A percentile compares a stretch with the other conserved stretches of the same genome.
phyloP scores from a whole-genome alignment of 2,888 invertebrate species.

The Fabriciana adippe region DNA sequence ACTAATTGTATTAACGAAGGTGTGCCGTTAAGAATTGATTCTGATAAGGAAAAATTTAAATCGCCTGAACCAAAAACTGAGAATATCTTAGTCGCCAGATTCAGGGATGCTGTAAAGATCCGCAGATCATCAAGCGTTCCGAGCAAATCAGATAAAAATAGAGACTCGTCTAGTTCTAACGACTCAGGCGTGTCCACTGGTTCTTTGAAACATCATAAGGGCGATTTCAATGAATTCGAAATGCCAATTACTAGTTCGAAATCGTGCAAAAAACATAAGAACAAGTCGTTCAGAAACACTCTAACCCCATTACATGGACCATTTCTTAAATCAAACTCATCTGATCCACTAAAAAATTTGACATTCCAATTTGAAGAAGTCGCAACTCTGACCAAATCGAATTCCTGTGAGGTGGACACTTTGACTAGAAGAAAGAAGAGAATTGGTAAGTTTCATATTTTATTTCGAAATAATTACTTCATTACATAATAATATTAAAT shows the following conservation, averaged over 20 bases:
- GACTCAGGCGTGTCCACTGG: slow-evolving; percentile 88
- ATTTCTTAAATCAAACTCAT: slow-evolving; percentile 84
- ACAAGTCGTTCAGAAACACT: slow-evolving; percentile 71
- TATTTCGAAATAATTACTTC: not conserved
- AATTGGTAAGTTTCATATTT: slow-evolving; percentile 55
- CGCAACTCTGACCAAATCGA: slow-evolving; percentile 82
- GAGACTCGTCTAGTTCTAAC: slow-evolving; percentile 87
- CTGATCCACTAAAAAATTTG: slow-evolving; percentile 84
- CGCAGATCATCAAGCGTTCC: slow-evolving; percentile 86
- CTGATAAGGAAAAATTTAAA: slow-evolving; percentile 67
- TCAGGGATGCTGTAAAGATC: slow-evolving; percentile 83
- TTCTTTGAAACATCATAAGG: slow-evolving; percentile 83
- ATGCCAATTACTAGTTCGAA: slow-evolving; percentile 76
- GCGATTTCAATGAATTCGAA: slow-evolving; percentile 84
- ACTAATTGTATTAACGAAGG: slow-evolving; percentile 68
- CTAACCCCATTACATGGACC: slow-evolving; percentile 77
- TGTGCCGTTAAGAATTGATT: slow-evolving; percentile 48
- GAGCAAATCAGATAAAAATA: slow-evolving; percentile 85
- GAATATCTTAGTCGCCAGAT: slow-evolving; percentile 67
- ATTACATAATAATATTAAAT: too few species aligned
- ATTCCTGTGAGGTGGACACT: slow-evolving; percentile 84
- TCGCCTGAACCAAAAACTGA: slow-evolving; percentile 72
- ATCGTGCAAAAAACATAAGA: slow-evolving; percentile 73
- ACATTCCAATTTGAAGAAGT: slow-evolving; percentile 85
- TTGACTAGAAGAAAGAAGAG: slow-evolving; percentile 79